Conservation (phyloP, 2,797 vertebrate genomes). For the Paguma larvata region DNA sequence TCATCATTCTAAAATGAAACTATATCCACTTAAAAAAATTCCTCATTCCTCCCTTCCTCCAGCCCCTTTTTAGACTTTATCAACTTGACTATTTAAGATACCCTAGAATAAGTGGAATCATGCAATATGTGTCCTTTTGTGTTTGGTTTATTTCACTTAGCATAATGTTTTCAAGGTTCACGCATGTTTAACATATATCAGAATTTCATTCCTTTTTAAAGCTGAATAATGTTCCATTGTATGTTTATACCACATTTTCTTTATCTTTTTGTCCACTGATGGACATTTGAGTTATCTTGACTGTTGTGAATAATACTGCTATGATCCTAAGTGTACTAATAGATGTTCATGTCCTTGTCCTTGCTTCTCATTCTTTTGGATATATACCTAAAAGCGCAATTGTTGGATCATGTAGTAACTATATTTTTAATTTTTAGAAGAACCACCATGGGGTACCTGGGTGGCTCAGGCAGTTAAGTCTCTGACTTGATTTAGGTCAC, state of each 20-base stretch:
- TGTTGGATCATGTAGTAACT: neutral
- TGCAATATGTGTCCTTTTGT: neutral
- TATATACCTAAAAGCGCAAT: neutral
- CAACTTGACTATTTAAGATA: neutral
- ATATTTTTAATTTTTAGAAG: neutral
- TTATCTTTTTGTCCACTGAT: neutral
- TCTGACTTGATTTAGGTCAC: too few species aligned
- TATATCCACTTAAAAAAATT: neutral
- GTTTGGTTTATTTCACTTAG: neutral
- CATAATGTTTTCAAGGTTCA: neutral
- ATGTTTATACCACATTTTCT: neutral
- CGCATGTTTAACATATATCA: neutral
- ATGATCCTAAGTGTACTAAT: neutral
- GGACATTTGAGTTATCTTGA: neutral
- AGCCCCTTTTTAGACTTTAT: neutral
- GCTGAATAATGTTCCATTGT: neutral
- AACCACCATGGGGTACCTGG: neutral
- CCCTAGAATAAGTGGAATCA: neutral
- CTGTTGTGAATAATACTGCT: neutral
- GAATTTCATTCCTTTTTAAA: neutral
- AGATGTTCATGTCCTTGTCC: neutral
- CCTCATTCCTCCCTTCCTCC: neutral
- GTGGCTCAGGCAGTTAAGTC: too few species aligned
- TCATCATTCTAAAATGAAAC: neutral
- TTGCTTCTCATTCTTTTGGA: neutral